Conservation (phyloP, 2,888 invertebrate genomes). For the Melieria crassipennis region DNA sequence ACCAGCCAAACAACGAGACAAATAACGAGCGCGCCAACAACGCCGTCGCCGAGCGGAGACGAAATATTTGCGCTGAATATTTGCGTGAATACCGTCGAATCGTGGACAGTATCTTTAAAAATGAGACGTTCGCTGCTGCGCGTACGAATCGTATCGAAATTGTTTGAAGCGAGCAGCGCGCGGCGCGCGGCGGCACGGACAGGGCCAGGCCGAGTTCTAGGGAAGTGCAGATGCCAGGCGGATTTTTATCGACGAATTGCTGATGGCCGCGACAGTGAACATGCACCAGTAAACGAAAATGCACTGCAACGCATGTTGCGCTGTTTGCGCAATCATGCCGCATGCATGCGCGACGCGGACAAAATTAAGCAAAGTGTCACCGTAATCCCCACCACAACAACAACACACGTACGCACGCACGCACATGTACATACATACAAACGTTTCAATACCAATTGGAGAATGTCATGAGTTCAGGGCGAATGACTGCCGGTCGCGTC, state of each 20-base stretch:
- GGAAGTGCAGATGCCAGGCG: slow-evolving; percentile 21
- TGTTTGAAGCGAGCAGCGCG: no score
- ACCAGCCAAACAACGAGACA: slow-evolving; percentile 8
- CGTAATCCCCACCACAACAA: slow-evolving; percentile 14
- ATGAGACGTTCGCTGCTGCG: background rate
- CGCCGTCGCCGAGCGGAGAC: background rate
- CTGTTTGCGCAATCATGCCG: slow-evolving; percentile 19
- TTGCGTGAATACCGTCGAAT: slow-evolving; percentile 26
- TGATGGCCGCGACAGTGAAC: slow-evolving; percentile 26
- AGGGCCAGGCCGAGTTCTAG: slow-evolving; percentile 16
- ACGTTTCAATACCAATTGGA: no score
- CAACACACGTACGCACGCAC: background rate
- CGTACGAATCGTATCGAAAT: no score
- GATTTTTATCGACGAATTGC: slow-evolving; percentile 33
- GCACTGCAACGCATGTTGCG: background rate
- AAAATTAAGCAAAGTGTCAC: background rate
- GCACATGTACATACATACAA: background rate
- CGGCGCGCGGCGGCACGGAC: slow-evolving; percentile 7
- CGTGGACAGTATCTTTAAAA: slow-evolving; percentile 3
- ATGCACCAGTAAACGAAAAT: slow-evolving; percentile 3
- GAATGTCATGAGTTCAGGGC: no score
- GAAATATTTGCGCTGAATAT: slow-evolving; percentile 30
- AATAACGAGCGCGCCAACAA: background rate
- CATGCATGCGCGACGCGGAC: no score
- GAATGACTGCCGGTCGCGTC: no score